Evolutionary conservation across 2,888 invertebrate genomes (phyloP), one percentile per base, ranked within the genome.

Genomic region (Harpalus rufipes): DNA sequence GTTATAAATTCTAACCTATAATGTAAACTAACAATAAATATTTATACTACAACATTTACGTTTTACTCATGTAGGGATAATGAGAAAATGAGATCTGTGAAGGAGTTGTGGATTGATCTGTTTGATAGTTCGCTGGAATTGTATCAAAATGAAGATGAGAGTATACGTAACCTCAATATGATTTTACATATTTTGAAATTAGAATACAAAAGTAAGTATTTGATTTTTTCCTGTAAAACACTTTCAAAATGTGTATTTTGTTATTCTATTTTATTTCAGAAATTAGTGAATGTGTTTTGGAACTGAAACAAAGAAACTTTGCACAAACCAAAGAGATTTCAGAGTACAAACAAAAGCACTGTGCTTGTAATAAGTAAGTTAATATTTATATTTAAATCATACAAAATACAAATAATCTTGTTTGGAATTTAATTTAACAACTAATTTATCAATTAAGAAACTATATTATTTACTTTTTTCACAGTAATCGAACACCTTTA

Each of bases 151-250:
- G 85, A 85, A 85, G 59, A 79, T 72, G 85, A 68, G 32, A 21
- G 51, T n/a, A 32, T 85, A 16, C 80, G 85, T 58, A 72, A 72
- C 56, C 25, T 85, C 16, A 25, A 72, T 16, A 85, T 85, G 85
- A 32, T 85, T 58, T 56, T 85, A 39, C 88, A 89, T 87, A 86
- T 88, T 58, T 85, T 89, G 68, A 87, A 88, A 79, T 85, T 90
- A 65, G 86, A 87, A 81, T 87, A 88, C 85, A 88, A 89, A 85
- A 89, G 89, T 85, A 83, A 61, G 12, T 78, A 74, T 78, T 68
- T 80, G 10, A 10, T 2, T 2, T 0, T 51, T 51, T 12, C 44
- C 12, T 51, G 32, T 51, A 51, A 51, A 51, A 51, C 8, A 51
- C 12, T 12, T 51, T 51, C 12, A 12, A 51, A 51, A 12, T 51